Evolutionary conservation across 2,888 invertebrate genomes (phyloP).

Genomic region (Acleris cristana): DNA sequence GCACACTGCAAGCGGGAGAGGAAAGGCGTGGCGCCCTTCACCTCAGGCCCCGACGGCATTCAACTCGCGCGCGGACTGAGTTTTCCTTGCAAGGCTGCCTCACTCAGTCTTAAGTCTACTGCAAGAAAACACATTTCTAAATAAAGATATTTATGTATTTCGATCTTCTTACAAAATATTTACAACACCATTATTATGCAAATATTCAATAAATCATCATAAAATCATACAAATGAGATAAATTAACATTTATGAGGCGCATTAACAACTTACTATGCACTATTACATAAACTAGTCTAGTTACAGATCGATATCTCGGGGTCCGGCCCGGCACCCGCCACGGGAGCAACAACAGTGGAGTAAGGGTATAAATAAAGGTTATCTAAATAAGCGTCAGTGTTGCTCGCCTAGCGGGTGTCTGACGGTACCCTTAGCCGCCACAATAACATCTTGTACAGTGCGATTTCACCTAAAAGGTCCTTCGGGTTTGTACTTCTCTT

Average conservation of each 20-base stretch:
- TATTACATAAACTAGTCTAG: slow-evolving; percentile 58
- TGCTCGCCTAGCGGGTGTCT: slow-evolving; percentile 8
- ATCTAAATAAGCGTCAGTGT: slow-evolving; percentile 13
- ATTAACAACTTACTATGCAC: slow-evolving; percentile 68
- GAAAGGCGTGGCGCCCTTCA: no score
- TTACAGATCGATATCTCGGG: slow-evolving; percentile 67
- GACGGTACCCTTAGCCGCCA: slow-evolving; percentile 17
- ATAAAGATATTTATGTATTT: slow-evolving; percentile 81
- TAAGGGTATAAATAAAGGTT: background rate
- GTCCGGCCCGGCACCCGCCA: slow-evolving; percentile 57
- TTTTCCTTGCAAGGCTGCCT: no score
- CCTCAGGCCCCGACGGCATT: no score
- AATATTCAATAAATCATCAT: slow-evolving; percentile 76
- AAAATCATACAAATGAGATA: slow-evolving; percentile 77
- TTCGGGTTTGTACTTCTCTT: no score
- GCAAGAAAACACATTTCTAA: slow-evolving; percentile 62
- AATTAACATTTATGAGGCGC: slow-evolving; percentile 72
- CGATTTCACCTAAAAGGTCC: no score
- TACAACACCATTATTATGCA: slow-evolving; percentile 80
- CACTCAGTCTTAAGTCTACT: background rate
- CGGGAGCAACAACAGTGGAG: slow-evolving; percentile 16
- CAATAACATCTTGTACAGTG: slow-evolving; percentile 11
- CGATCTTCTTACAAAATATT: slow-evolving; percentile 80
- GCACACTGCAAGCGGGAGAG: no score
- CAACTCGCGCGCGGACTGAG: no score